These are phyloP conservation scores for Sebastes steindachneri DNA, from an alignment of 2,797 vertebrate genomes.

Conservation along the genomic window DNA sequence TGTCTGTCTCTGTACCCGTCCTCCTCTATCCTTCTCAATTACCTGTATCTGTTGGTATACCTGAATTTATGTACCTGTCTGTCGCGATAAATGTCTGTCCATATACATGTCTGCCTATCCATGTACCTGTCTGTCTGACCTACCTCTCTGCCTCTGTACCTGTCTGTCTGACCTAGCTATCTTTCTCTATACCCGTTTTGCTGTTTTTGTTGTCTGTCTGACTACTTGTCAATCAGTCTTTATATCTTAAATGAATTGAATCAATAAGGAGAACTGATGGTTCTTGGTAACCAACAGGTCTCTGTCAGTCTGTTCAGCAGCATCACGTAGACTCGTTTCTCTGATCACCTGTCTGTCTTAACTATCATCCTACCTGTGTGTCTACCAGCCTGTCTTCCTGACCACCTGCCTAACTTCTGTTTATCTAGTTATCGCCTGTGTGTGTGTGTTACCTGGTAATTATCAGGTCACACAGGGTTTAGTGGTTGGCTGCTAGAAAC, in stretches of 20 bases:
- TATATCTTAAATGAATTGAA: not conserved
- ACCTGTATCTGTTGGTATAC: not conserved
- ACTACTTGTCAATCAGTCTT: not conserved
- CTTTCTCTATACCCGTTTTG: not conserved
- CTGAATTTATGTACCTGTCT: not conserved
- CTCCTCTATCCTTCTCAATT: not conserved
- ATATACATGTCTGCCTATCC: not conserved
- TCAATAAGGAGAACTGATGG: not conserved
- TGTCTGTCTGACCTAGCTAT: not conserved
- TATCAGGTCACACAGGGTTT: slow-evolving; percentile 66
- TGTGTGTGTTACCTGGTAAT: slow-evolving; percentile 32
- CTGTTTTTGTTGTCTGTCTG: not conserved
- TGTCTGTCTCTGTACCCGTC: not conserved
- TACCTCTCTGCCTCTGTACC: not conserved
- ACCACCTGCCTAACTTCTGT: not conserved
- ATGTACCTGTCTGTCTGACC: not conserved
- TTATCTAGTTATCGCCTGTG: not conserved
- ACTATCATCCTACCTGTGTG: not conserved
- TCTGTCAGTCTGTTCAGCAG: not conserved
- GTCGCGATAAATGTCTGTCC: not conserved
- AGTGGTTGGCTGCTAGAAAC: slow-evolving; percentile 39
- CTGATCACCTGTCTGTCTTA: not conserved
- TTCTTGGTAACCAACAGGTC: not conserved
- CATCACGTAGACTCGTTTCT: not conserved
- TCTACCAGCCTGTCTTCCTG: not conserved